Evolutionary conservation across 2,888 invertebrate species (phyloP), one percentile per base, ranked within the genome.

Genomic region (Drosophila prostipennis): DNA sequence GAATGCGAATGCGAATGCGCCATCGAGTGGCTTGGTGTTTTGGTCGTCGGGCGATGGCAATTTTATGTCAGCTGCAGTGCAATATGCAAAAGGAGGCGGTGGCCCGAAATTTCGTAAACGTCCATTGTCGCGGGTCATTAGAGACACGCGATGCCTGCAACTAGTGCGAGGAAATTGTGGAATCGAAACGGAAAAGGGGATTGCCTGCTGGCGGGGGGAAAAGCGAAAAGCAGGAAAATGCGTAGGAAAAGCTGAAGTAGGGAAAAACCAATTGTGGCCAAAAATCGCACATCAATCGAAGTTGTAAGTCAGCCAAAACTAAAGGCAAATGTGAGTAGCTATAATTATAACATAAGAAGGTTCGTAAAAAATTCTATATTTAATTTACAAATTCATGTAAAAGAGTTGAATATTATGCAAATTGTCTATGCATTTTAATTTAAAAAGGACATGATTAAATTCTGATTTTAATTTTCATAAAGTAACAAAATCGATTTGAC

Each of bases 61-160:
- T 78, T 80, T 80, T 80, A 80, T 76, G 78, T 80, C 74, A 78
- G 78, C 78, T 79, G 79, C 78, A 79, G 61, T 72, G 64, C 52
- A 63, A 77, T 78, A 72, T 72, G 77, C 67, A 76, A 71, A 76
- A 67, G 67, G 54, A 60, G 74, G 71, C 75, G 74, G 60, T 68
- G 49, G 39, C 74, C 70, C 76, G 51, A 76, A 79, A 80, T 78
- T 78, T 80, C 78, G 68, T 60, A 76, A 74, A 49, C 76, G 65
- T 51, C 65, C 59, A 52, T 73, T 52, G 73, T 74, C 51, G 74
- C 63, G 76, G 76, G 74, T 78, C 79, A 78, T 79, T 79, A 79
- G 74, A 71, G 77, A 78, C 80, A 79, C 74, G 78, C 80, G 78
- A 80, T 76, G 77, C 74, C 72, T 60, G 60, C 55, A 65, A 67